Evolutionary conservation across 1,140 invertebrate species (phyloP), one percentile per base, ranked within the genome.

Genomic region (Parasteatoda tepidariorum): DNA sequence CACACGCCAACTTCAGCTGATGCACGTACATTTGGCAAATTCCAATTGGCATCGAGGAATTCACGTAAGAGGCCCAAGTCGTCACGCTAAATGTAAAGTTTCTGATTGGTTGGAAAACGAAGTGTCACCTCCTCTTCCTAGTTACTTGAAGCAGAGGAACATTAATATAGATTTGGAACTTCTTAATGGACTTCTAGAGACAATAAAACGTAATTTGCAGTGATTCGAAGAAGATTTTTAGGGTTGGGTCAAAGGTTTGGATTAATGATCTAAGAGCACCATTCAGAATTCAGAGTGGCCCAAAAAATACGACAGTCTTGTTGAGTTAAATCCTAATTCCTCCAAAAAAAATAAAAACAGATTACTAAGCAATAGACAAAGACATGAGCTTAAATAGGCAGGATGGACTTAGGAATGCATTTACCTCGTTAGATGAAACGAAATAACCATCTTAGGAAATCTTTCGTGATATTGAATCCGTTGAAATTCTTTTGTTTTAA

Each of bases 91-190:
- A 76, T 66, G 59, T 54, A 66, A 76, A 64, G 59, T 66, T 76
- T 64, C 59, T 76, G 74, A 76, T 76, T 76, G 74, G 74, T 30
- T 64, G 26, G 74, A 26, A 66, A 76, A 64, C 31, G 57, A 76
- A 64, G 59, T 76, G 74, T 66, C 74, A 48, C 74, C 74, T 76
- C 57, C 57, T 76, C 38, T 64, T 61, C 74, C 55, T 48, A 71
- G 48, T 15, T n/a, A 24, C 41, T 55, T 30, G 48, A 24, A 71
- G 28, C 13, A 6, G 24, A 26, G 18, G 24, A 22, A 71, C 34
- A 38, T 26, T 48, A 71, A 26, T 22, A 41, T 26, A 22, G 57
- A 22, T 59, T 59, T 59, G 18, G 30, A n/a, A n/a, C 31, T 28
- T 61, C 33, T 64, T 76, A 66, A 76, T 71, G 61, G 74, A 48